Base-by-base conservation (phyloP, 1,140 invertebrate genomes). In the Trachelipus rathkii region DNA sequence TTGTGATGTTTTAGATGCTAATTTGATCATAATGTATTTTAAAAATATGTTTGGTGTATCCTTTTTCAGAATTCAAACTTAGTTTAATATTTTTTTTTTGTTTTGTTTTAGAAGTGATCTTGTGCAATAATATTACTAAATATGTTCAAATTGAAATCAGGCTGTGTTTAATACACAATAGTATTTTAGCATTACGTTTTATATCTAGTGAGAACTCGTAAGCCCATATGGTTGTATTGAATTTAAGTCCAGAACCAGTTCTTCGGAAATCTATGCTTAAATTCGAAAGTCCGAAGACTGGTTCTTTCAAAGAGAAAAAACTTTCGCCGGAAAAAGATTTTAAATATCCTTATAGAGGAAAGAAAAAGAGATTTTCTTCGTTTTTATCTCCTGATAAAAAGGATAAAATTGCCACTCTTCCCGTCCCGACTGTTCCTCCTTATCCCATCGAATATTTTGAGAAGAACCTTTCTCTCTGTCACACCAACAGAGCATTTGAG, bases 361-460 rank as follows among this genome's bases (percentile, higher is more conserved):
- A 60, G 19, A 60, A 60, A 19, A 60, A 19, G 19, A 13, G 50
- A 15, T 60, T 60, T 19, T 19, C 50, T 13, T 15, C 11, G 1
- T 60, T 60, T 19, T 60, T 60, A 8, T 15, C 50, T 13, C 50
- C 50, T 4, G 50, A 60, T 60, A 60, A 60, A 60, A 60, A 68
- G 66, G 73, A 75, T 15, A 43, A 23, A 10, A 44, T 77, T 50
- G 74, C 73, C 7, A 46, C 21, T 21, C 76, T 81, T 6, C 80
- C 80, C 8, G 80, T 81, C 24, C 80, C 80, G 11, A 81, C 80
- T 2, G 80, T 81, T 9, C 80, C 80, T 19, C 80, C 80, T 0
- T 81, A 81, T 46, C 80, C 80, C 5, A 81, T 81, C 4, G 80
- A 81, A 50, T 73, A 78, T 46, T 81, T 81, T 70, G 77, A 81